Conservation (phyloP, 2,797 vertebrate species). For the Smutsia temminckii region DNA sequence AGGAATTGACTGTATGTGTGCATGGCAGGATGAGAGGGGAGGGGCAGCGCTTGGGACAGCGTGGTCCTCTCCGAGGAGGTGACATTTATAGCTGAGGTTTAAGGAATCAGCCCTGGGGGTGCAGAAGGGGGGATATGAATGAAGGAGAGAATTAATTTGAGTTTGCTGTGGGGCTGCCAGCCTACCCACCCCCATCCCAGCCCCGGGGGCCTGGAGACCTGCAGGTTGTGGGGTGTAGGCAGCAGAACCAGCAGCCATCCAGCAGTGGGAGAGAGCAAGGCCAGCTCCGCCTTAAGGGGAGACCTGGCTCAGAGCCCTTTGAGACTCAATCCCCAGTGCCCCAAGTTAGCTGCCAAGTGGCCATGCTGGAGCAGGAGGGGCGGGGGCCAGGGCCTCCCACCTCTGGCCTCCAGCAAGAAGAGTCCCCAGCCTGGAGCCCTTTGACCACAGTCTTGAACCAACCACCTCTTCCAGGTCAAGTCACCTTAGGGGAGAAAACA, state of each 20-base stretch:
- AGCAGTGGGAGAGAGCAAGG: neutral
- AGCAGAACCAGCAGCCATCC: neutral
- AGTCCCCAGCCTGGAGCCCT: neutral
- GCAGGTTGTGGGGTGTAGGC: neutral
- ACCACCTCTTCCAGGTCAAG: neutral
- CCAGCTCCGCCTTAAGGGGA: neutral
- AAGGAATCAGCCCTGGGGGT: neutral
- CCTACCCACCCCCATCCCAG: too few relatives aligned
- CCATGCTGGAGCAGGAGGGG: neutral
- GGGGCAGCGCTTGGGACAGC: neutral
- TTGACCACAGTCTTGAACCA: neutral
- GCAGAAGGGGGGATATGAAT: neutral
- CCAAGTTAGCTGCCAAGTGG: neutral
- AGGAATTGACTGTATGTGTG: neutral
- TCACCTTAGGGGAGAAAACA: neutral
- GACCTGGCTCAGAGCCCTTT: neutral
- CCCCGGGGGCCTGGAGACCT: neutral
- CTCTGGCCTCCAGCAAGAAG: neutral
- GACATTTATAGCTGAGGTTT: neutral
- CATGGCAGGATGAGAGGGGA: neutral
- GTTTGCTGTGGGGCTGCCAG: neutral
- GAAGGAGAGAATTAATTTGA: neutral
- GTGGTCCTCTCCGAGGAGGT: neutral
- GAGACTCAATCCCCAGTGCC: neutral
- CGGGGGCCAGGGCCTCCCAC: neutral